These are phyloP conservation scores for Scrobipalpa atriplicella DNA, from an alignment of 2,888 invertebrate species.

Conservation along the genomic window DNA sequence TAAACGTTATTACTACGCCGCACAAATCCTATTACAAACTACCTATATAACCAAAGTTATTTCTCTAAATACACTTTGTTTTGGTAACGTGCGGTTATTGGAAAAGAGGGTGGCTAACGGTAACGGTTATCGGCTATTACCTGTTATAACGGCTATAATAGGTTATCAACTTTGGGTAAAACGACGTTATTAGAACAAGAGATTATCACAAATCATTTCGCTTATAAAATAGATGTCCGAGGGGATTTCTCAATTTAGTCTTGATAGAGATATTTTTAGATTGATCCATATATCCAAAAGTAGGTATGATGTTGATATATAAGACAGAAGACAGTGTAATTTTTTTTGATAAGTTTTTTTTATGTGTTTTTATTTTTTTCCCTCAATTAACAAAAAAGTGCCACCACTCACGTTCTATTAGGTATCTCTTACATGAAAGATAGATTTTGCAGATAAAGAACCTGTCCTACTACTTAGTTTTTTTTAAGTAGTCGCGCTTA, in stretches of 20 bases:
- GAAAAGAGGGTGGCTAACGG: slow-evolving; percentile 23
- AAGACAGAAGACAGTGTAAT: no score
- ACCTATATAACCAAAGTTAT: slow-evolving; percentile 14
- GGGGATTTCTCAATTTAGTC: background rate
- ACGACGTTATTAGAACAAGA: slow-evolving; percentile 26
- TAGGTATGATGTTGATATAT: no score
- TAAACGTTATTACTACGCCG: background rate
- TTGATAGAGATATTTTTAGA: background rate
- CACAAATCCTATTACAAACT: background rate
- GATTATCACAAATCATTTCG: slow-evolving; percentile 30
- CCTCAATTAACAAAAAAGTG: no score
- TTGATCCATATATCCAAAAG: background rate
- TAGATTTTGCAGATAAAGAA: no score
- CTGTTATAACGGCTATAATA: slow-evolving; percentile 25
- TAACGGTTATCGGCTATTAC: slow-evolving; percentile 22
- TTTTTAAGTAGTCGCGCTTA: slow-evolving; percentile 5
- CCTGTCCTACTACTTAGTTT: background rate
- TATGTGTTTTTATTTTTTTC: no score
- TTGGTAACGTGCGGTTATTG: slow-evolving; percentile 25
- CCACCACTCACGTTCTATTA: no score
- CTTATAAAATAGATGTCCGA: background rate
- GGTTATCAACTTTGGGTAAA: slow-evolving; percentile 22
- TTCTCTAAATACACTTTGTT: slow-evolving; percentile 24
- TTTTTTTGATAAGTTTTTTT: no score
- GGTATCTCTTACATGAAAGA: no score